Base-by-base conservation (phyloP, 2,797 vertebrate genomes). In the Harpagifer antarcticus region DNA sequence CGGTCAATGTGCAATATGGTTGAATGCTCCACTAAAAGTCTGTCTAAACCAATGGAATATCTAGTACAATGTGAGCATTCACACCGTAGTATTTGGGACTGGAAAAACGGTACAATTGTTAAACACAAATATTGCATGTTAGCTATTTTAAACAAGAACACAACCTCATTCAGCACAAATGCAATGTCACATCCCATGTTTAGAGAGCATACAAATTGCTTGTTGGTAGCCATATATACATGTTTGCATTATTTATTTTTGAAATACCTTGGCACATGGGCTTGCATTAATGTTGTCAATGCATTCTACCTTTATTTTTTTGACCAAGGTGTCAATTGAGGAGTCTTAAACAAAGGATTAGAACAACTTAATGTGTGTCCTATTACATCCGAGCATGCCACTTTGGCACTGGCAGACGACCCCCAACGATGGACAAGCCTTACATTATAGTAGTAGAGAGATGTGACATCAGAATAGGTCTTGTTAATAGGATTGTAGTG, bases 401-500 rank as follows among this genome's bases (percentile, higher is more conserved):
- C 78, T 74, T 76, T 86, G 84, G 78, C 90, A 82, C 60, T 5
- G 67, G 52, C 76, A 79, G 74, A 78, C 72, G 52, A 63, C 60
- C 50, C 55, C 64, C 80, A 65, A 76, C 12, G 53, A 67, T 71
- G 66, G 76, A 82, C 79, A 79, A 75, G 79, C 68, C 40, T 78
- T 62, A 76, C 47, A 79, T 88, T 87, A 78, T 72, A 55, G 20
- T 68, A 48, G 71, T 49, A 83, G 69, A 76, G 72, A 87, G 84
- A 90, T 92, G 85, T 87, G 83, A 84, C 94, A 93, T 93, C 84
- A 90, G 86, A 88, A 82, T 59, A 86, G 79, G 90, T 90, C 89
- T 87, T 72, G 91, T 94, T 94, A 95, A 95, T 95, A 82, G 93
- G 94, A 95, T 95, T 95, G 92, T 80, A 79, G 88, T 86, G 86